Evolutionary conservation across 2,888 invertebrate genomes (phyloP), one percentile per base, ranked within the genome.

Genomic region (Nomada lathburiana): DNA sequence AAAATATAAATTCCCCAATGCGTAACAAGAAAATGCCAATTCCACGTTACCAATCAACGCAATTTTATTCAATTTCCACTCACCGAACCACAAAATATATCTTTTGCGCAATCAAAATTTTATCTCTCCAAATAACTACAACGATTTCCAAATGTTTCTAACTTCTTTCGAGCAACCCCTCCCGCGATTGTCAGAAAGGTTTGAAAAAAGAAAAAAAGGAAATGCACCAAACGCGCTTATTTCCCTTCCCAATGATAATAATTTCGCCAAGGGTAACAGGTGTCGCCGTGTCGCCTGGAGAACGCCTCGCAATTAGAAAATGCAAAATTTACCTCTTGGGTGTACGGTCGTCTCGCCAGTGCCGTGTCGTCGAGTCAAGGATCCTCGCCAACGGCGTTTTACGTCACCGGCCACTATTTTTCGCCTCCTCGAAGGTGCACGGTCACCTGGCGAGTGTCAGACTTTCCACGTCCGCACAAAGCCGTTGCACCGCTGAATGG

Each of bases 321-420:
- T 71, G 65, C 71, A 71, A 80, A 77, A 84, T 86, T 86, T 83
- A 86, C 86, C 86, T 86, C 47, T 29, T 29, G 62, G 62, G 62
- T 60, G 44, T 47, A 59, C 36, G 78, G 57, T 29, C 67, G 67
- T 60, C 42, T 76, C 20, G 55, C 47, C 26, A 29, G 52, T n/a
- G 53, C 52, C 50, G 65, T 44, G 68, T 57, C 65, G 67, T 57
- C 52, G 50, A 81, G 73, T 65, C 84, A 73, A 77, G 72, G 76
- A 85, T 74, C 44, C 84, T 79, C 50, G 62, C 75, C 75, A 26
- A 23, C 26, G 76, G 79, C 64, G 65, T 59, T 80, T 64, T 16
- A 53, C 71, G 82, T 68, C 71, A 80, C 75, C 69, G 67, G 69
- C 68, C 77, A 74, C 76, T 74, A 64, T 86, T 80, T 78, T 75